Conservation (phyloP, 2,797 vertebrate genomes). For the Aratinga solstitialis region DNA sequence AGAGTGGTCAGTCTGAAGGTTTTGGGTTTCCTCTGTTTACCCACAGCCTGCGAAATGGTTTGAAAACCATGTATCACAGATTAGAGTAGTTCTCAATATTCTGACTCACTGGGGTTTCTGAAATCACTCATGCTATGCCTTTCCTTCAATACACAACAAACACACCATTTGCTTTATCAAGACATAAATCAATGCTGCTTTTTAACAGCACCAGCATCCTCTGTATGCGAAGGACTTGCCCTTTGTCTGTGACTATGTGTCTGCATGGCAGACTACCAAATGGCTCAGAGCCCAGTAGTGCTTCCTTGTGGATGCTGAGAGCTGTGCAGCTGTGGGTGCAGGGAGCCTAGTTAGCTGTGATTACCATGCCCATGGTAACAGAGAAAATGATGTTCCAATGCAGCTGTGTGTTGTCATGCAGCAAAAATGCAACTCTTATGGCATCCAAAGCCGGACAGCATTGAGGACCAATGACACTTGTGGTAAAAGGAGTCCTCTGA, state of each 20-base stretch:
- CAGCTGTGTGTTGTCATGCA: background rate
- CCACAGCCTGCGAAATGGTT: background rate
- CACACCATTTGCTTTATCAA: background rate
- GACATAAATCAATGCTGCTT: background rate
- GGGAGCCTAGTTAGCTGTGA: background rate
- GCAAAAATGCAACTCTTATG: background rate
- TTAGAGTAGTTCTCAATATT: background rate
- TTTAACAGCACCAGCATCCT: background rate
- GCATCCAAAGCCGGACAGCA: background rate
- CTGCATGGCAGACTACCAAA: background rate
- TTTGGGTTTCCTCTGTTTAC: background rate
- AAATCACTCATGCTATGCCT: background rate
- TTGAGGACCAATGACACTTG: background rate
- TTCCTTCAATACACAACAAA: background rate
- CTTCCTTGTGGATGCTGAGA: background rate
- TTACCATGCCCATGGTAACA: background rate
- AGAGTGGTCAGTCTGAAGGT: background rate
- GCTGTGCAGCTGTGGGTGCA: background rate
- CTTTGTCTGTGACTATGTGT: background rate
- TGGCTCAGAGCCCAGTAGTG: background rate
- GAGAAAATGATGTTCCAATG: background rate
- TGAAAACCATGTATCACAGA: background rate
- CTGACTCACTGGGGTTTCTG: background rate
- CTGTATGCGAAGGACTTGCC: background rate
- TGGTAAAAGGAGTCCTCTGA: background rate